Conservation (phyloP, 2,888 invertebrate genomes). For the Ennomos erosarius region DNA sequence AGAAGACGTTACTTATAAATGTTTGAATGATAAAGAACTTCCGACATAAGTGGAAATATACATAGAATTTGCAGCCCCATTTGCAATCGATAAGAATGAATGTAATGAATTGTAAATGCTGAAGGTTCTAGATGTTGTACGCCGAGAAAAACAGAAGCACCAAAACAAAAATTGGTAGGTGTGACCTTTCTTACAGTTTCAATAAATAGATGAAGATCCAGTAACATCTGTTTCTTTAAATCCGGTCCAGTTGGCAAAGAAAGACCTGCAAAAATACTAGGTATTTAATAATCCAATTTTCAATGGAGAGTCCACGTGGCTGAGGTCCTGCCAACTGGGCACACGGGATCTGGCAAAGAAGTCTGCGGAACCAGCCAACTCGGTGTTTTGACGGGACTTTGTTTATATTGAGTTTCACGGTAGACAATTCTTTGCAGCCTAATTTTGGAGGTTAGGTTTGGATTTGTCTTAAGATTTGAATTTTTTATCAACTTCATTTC, state of each 20-base stretch:
- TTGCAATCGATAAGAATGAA: too few species aligned
- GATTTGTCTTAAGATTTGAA: constrained; percentile 12
- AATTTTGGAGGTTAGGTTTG: constrained; percentile 28
- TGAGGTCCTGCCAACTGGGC: constrained; percentile 70
- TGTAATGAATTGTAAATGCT: too few species aligned
- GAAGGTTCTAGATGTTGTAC: too few species aligned
- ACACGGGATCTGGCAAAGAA: constrained; percentile 43
- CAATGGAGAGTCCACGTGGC: constrained; percentile 50
- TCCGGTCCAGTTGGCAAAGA: constrained; percentile 47
- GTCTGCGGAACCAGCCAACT: constrained; percentile 62
- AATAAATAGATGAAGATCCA: too few species aligned
- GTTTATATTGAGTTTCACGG: constrained; percentile 25
- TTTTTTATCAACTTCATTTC: too few species aligned
- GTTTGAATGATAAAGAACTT: too few species aligned
- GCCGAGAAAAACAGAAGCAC: too few species aligned
- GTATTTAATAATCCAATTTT: constrained; percentile 34
- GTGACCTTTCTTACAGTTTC: too few species aligned
- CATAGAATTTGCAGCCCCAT: too few species aligned
- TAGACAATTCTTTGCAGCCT: constrained; percentile 16
- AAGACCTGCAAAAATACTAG: constrained; percentile 40
- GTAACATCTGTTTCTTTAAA: not conserved
- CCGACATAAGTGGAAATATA: too few species aligned
- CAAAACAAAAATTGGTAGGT: too few species aligned
- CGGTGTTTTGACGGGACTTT: constrained; percentile 63
- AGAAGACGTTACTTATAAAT: too few species aligned